Base-by-base conservation (phyloP, 1,140 invertebrate species). In the Carposina sasakii region DNA sequence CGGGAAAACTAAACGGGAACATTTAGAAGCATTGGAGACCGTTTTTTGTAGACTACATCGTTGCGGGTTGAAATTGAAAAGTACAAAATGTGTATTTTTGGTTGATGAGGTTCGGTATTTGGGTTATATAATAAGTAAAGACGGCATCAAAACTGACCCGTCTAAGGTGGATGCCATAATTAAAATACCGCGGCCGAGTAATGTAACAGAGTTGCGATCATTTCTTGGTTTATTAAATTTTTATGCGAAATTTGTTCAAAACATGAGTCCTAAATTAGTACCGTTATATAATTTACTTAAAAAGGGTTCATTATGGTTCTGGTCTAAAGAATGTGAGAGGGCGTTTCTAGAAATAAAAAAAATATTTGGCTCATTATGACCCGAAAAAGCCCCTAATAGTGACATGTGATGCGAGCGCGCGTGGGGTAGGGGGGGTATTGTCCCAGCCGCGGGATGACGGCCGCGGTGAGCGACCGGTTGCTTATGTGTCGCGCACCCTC, bases 401-500 rank as follows among this genome's bases (percentile, higher is more conserved):
- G 13, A 73, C 81, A 16, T 71, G 69, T 10, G 87, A 89, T 65
- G 84, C 87, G 2, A 83, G 71, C 23, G 44, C 61, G 1, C 72
- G 66, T 46, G 86, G 84, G 3, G 50, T 89, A 2, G 85, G 86
- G 0, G 76, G 65, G 6, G 69, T 87, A 0, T 31, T 89, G 1
- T 64, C 71, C 3, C 86, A 89, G 53, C 36, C 16, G 4, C 39
- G 60, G n/a, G n/a, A 47, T 22, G 60, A 54, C 59, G 60, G 10
- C 33, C 30, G 42, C 1, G 37, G 39, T 26, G 59, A 62, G 48
- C 59, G 59, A 2, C 30, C 44, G 2, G 37, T 61, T 1, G 45
- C 48, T 0, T 88, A 63, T 58, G 83, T 77, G 8, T 85, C 81
- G 17, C 60, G 78, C 24, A 57, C 71, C 2, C 60, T 87, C 24